phyloP scores from a whole-genome alignment of 1,140 invertebrate genomes.

The Aradophagus sp. region DNA sequence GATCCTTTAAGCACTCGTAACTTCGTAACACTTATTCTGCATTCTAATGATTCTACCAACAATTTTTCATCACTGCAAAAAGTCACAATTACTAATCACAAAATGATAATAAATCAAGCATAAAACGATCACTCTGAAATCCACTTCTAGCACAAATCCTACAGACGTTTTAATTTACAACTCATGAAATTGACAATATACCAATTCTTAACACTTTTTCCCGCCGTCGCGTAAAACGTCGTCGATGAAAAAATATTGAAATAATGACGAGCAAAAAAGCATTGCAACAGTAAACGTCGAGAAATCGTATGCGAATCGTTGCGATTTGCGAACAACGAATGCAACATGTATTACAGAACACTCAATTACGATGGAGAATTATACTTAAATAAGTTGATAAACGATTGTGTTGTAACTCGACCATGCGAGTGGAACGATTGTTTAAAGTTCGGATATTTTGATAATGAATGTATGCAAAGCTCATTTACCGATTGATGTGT shows the following conservation, averaged over 20 bases:
- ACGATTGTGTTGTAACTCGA: slow-evolving; percentile 23
- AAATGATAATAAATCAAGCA: too few species aligned
- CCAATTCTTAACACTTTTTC: slow-evolving; percentile 20
- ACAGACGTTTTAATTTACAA: slow-evolving; percentile 24
- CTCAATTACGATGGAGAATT: slow-evolving; percentile 28
- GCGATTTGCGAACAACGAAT: slow-evolving; percentile 42
- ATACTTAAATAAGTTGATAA: slow-evolving; percentile 37
- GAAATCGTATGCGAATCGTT: slow-evolving; percentile 47
- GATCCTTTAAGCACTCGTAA: too few species aligned
- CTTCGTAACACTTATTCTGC: too few species aligned
- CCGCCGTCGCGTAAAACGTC: slow-evolving; percentile 6
- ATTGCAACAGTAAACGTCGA: slow-evolving; percentile 45
- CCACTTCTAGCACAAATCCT: too few species aligned
- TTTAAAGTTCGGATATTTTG: slow-evolving; percentile 21
- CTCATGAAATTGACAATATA: slow-evolving; percentile 39
- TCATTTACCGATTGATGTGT: slow-evolving; percentile 27
- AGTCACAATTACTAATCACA: too few species aligned
- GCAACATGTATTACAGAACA: slow-evolving; percentile 43
- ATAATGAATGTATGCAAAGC: slow-evolving; percentile 27
- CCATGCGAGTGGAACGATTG: slow-evolving; percentile 20
- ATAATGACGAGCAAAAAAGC: slow-evolving; percentile 30
- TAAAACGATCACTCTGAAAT: too few species aligned
- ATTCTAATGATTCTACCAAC: too few species aligned
- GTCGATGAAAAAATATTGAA: slow-evolving; percentile 49
- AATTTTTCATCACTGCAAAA: too few species aligned